phyloP scores from a whole-genome alignment of 2,113 vertebrate species.

The Andinoacara biseriatus region DNA sequence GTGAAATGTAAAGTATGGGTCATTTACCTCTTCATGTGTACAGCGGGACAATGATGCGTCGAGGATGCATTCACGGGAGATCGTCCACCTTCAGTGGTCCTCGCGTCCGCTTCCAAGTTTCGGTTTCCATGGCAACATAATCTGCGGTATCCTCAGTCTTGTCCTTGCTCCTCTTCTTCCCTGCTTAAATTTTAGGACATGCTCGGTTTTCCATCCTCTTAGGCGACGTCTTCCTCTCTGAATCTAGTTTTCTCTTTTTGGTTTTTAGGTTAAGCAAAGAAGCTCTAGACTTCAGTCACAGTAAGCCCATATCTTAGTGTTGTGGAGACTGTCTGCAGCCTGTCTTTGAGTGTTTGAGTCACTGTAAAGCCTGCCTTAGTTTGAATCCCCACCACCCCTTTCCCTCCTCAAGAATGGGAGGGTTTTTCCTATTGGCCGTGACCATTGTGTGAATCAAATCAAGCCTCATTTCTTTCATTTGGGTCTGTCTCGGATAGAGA shows the following conservation, averaged over 20 bases:
- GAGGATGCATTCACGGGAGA: conserved; percentile 64
- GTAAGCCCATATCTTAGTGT: conserved; percentile 44
- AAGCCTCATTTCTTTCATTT: conserved; percentile 58
- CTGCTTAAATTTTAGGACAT: conserved; percentile 5
- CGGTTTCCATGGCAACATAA: conserved; percentile 82
- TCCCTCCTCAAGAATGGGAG: conserved; percentile 79
- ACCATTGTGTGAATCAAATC: conserved; percentile 80
- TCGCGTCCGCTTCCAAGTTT: conserved; percentile 66
- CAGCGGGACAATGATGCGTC: conserved; percentile 35
- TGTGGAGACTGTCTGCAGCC: conserved; percentile 58
- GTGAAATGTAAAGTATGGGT: conserved; percentile 4
- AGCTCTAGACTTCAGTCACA: conserved; percentile 36
- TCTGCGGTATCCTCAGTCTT: conserved; percentile 72
- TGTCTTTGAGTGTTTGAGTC: conserved; percentile 64
- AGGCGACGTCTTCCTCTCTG: not conserved
- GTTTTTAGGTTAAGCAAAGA: conserved; percentile 16
- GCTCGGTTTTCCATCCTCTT: conserved; percentile 46
- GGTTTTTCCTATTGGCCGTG: conserved; percentile 85
- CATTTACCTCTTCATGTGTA: conserved; percentile 65
- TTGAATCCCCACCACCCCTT: conserved; percentile 75
- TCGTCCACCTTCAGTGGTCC: conserved; percentile 72
- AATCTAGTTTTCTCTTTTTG: conserved; percentile 16
- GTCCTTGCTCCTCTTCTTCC: conserved; percentile 28
- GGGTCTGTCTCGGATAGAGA: conserved; percentile 13
- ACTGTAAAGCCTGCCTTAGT: conserved; percentile 71